These are phyloP conservation scores for Cabera pusaria DNA, from an alignment of 2,888 invertebrate species.

Conservation along the genomic window DNA sequence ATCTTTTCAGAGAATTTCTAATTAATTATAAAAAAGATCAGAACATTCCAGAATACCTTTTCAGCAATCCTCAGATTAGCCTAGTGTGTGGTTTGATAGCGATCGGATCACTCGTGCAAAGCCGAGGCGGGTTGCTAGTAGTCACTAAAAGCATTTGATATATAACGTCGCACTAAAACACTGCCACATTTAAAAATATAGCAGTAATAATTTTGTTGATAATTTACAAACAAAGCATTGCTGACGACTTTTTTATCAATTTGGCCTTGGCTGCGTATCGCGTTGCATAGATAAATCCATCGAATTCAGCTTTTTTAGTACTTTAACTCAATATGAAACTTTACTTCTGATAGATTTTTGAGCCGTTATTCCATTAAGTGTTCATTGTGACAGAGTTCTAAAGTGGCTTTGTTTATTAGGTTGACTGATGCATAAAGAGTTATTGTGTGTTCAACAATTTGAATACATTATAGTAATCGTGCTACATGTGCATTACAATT, in stretches of 20 bases:
- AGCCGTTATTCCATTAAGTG: background rate
- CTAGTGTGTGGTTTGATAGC: too few species aligned
- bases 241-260: conserved; percentile 28
- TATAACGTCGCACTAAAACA: too few species aligned
- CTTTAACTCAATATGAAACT: conserved; percentile 3
- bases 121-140: too few species aligned
- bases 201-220: background rate
- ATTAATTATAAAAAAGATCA: too few species aligned
- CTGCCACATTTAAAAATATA: too few species aligned
- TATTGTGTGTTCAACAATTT: conserved; percentile 48
- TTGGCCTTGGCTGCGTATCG: conserved; percentile 28
- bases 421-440: conserved; percentile 32
- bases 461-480: conserved; percentile 38
- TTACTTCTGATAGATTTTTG: background rate
- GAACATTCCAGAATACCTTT: too few species aligned
- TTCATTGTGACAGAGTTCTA: conserved; percentile 13
- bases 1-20: too few species aligned
- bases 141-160: too few species aligned
- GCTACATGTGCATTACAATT: conserved; percentile 24
- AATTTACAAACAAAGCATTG: conserved; percentile 13
- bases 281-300: conserved; percentile 18
- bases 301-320: background rate
- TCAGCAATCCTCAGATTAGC: too few species aligned
- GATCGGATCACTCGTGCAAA: too few species aligned
- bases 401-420: background rate